Evolutionary conservation across 2,797 vertebrate species (phyloP).

Genomic region (Hydrophis major): DNA sequence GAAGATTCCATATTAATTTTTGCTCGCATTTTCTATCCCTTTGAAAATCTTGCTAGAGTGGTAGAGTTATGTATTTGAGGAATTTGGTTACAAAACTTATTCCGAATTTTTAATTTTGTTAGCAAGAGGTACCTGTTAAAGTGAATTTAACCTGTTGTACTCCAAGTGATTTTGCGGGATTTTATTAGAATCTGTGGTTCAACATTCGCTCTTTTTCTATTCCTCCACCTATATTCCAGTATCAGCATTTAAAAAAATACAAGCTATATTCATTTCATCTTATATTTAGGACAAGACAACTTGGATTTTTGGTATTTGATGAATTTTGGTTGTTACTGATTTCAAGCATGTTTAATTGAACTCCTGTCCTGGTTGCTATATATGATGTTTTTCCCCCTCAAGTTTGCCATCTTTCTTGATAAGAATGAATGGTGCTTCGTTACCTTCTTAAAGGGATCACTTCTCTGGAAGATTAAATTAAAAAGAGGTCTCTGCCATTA

Average conservation of each 20-base stretch:
- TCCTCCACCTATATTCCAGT: background rate
- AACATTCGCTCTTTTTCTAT: background rate
- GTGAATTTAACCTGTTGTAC: background rate
- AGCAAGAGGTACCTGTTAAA: background rate
- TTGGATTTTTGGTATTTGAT: background rate
- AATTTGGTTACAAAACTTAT: background rate
- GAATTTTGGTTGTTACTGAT: background rate
- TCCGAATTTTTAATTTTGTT: background rate
- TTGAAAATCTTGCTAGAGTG: background rate
- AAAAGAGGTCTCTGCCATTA: slow-evolving; percentile 57
- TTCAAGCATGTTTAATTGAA: slow-evolving; percentile 6
- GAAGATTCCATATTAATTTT: background rate
- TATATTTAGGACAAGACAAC: slow-evolving; percentile 1
- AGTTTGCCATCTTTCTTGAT: slow-evolving; percentile 75
- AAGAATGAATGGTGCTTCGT: slow-evolving; percentile 77
- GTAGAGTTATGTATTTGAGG: background rate
- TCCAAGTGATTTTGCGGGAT: background rate
- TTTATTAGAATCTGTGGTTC: background rate
- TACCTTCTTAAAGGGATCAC: slow-evolving; percentile 61
- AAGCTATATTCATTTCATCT: background rate
- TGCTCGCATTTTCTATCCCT: background rate
- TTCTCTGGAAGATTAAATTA: slow-evolving; percentile 53
- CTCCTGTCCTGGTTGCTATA: background rate
- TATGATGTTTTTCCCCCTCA: slow-evolving; percentile 27
- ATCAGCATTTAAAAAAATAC: background rate